Base-by-base conservation (phyloP, 2,888 invertebrate species). In the Cosmorhoe ocellata region DNA sequence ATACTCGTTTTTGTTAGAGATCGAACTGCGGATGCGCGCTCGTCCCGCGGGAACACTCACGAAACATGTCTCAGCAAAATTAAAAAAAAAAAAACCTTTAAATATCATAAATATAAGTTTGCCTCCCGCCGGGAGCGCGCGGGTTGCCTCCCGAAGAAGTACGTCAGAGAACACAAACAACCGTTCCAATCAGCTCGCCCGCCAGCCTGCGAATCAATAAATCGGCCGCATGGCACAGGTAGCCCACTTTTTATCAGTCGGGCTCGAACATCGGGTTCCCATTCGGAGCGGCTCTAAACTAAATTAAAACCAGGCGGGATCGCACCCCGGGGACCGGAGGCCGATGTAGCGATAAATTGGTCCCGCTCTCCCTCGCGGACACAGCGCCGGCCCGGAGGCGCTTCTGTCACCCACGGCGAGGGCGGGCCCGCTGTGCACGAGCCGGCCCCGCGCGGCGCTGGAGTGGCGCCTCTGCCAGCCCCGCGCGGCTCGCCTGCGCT, bases 301-400 rank as follows among this genome's bases (percentile, higher is more conserved):
- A 72, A 73, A 69, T 73, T 69, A 73, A 73, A 73, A 71, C 66
- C 61, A 58, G 62, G 39, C 61, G 40, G 59, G 65, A 73, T 67
- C 48, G 63, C 54, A 32, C 73, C 62, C 67, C 9, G 11, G 71
- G 67, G 73, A 66, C 49, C 31, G 34, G 40, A 24, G 55, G 56
- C 66, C 64, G 61, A 65, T 69, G 66, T 69, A 69, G 64, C 74
- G 67, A 71, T 74, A 71, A 74, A 75, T 74, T 71, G 69, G 49
- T 51, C 53, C 45, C 45, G 10, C 36, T 44, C 46, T 34, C 44
- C 27, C 54, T 6, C 43, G 47, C 32, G 5, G 45, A 34, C 50
- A 33, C 27, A 43, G 37, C 36, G 13, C n/a, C 4, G n/a, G n/a
- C n/a, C n/a, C n/a, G n/a, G n/a, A n/a, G n/a, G n/a, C n/a, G n/a